Evolutionary conservation across 2,113 vertebrate genomes (phyloP).

Genomic region (Petrocephalus microphthalmus): DNA sequence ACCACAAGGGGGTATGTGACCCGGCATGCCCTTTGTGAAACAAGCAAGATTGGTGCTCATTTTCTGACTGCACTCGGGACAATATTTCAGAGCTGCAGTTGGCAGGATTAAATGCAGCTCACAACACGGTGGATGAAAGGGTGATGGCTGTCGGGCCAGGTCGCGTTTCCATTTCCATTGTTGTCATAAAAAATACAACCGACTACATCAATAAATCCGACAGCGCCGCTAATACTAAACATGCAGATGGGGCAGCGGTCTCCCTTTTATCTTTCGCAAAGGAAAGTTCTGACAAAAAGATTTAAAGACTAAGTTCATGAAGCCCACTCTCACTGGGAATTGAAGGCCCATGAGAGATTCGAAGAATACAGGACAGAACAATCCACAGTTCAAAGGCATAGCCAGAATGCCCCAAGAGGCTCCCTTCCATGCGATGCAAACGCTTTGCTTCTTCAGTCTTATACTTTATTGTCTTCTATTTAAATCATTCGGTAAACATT

Average conservation of each 20-base stretch:
- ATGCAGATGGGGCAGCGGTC: constrained; percentile 23
- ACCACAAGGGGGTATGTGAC: neutral
- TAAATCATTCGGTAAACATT: neutral
- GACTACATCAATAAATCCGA: constrained; percentile 19
- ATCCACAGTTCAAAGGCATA: constrained; percentile 23
- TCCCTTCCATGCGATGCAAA: constrained; percentile 15
- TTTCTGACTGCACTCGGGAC: neutral
- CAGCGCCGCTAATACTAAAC: constrained; percentile 20
- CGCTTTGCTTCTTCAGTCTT: neutral
- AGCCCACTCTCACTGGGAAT: constrained; percentile 17
- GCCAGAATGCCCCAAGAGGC: constrained; percentile 25
- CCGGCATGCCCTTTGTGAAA: neutral
- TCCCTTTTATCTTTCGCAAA: constrained; percentile 28
- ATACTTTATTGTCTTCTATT: neutral
- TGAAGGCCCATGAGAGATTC: neutral
- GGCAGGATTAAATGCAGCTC: neutral
- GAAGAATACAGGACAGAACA: constrained; percentile 11
- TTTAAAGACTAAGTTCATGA: constrained; percentile 13
- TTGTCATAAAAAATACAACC: neutral
- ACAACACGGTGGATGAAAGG: neutral
- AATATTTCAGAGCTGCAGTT: neutral
- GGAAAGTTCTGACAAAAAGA: constrained; percentile 25
- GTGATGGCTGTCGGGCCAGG: neutral
- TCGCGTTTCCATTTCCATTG: neutral
- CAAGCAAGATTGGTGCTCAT: neutral